Evolutionary conservation across 1,140 invertebrate genomes (phyloP), one percentile per base, ranked within the genome.

Genomic region (Hormaphis cornu): DNA sequence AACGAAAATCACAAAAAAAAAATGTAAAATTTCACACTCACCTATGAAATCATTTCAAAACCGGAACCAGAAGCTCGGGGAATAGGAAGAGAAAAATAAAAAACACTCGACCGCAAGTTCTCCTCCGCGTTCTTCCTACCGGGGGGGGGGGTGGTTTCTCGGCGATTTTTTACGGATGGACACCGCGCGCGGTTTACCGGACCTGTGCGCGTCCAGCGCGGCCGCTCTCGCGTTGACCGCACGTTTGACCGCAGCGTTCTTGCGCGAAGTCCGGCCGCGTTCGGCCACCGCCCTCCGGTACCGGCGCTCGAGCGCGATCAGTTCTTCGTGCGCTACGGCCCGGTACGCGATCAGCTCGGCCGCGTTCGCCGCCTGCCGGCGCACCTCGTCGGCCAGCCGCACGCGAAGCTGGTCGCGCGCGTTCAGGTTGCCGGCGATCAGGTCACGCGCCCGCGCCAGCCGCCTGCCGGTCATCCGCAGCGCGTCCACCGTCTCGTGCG

Each of bases 201-300:
- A 59, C 56, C 56, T 59, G 35, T 18, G 40, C 0, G 35, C 24
- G 22, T 59, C 56, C 22, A 59, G 22, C 1, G 3, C 3, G 9
- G 37, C 22, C n/a, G 28, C 16, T n/a, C 16, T 42, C 3, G 5
- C n/a, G 0, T 59, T 26, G 16, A 40, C 12, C 0, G 7, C 0
- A 4, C 22, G 12, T 3, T 7, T 42, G 2, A 3, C 1, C 7
- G 35, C 18, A 2, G 14, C 2, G 0, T 26, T n/a, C 14, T n/a
- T 26, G 5, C 8, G 10, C 1, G 18, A 3, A 3, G 1, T 3
- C 0, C 4, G 0, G 2, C 16, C 1, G 14, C 42, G 22, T 1
- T 24, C 20, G 12, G 4, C 14, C 22, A 7, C 16, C 18, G 24
- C 5, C 33, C 16, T 3, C 7, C 33, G n/a, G 8, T 44, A 59